Conservation (phyloP, 2,888 invertebrate genomes). For the Octonoba sinensis region DNA sequence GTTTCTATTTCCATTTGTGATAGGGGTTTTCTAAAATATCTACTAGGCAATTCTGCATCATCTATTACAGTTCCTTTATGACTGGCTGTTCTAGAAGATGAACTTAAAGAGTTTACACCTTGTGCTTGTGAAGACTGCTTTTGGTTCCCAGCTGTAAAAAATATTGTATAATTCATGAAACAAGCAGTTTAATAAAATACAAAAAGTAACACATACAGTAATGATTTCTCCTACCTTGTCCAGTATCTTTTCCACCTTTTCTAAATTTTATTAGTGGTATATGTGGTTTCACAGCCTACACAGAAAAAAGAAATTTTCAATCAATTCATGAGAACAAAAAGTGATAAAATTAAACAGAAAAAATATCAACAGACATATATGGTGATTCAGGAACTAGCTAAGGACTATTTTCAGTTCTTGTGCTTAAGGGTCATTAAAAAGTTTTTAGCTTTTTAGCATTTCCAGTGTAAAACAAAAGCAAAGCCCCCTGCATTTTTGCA, state of each 20-base stretch:
- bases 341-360: background rate
- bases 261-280: constrained; percentile 66
- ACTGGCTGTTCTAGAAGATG: constrained; percentile 16
- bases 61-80: constrained; percentile 55
- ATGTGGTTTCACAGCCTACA: constrained; percentile 65
- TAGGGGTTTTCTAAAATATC: constrained; percentile 65
- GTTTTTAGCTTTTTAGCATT: no score
- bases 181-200: no score
- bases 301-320: constrained; percentile 6
- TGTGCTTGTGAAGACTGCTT: constrained; percentile 22
- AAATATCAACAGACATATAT: constrained; percentile 1
- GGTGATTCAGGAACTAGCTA: no score
- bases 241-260: constrained; percentile 42
- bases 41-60: constrained; percentile 62
- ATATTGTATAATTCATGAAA: background rate
- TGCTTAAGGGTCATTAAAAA: no score
- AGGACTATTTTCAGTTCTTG: no score
- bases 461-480: no score
- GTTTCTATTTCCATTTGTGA: constrained; percentile 63
- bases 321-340: background rate
- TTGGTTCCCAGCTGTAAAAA: constrained; percentile 20
- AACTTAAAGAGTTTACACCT: constrained; percentile 7
- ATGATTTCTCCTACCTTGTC: constrained; percentile 16
- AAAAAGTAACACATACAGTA: background rate
- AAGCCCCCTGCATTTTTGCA: no score